These are phyloP conservation scores for Salvator merianae DNA, from an alignment of 2,113 vertebrate genomes.

Conservation along the genomic window DNA sequence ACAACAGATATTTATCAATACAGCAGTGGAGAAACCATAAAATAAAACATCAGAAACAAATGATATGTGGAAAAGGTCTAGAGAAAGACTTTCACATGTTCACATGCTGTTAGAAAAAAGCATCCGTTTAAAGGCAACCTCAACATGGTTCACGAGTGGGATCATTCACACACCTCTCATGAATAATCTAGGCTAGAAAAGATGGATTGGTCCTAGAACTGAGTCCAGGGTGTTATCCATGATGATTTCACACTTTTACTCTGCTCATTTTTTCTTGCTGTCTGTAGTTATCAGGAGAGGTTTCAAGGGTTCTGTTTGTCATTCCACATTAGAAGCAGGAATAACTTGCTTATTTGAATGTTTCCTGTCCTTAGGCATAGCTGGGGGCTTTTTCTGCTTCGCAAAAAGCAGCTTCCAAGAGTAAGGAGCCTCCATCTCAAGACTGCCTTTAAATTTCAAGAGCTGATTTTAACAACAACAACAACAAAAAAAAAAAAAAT, in stretches of 20 bases:
- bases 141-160: no score
- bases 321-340: neutral
- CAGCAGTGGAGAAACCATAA: no score
- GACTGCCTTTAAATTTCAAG: neutral
- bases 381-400: neutral
- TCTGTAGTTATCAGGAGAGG: neutral
- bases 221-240: conserved; percentile 30
- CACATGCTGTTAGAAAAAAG: no score
- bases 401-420: neutral
- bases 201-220: neutral
- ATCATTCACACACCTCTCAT: no score
- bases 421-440: neutral
- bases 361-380: neutral
- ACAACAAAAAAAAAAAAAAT: no score
- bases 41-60: no score
- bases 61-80: no score
- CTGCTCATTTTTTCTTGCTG: neutral
- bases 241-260: conserved; percentile 31
- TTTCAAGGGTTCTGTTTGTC: neutral
- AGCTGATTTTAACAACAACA: neutral
- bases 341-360: neutral
- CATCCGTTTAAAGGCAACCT: no score
- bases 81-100: no score
- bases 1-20: no score
- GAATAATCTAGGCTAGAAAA: no score